Base-by-base conservation (phyloP, 2,888 invertebrate genomes). In the Strigamia transsilvanica region DNA sequence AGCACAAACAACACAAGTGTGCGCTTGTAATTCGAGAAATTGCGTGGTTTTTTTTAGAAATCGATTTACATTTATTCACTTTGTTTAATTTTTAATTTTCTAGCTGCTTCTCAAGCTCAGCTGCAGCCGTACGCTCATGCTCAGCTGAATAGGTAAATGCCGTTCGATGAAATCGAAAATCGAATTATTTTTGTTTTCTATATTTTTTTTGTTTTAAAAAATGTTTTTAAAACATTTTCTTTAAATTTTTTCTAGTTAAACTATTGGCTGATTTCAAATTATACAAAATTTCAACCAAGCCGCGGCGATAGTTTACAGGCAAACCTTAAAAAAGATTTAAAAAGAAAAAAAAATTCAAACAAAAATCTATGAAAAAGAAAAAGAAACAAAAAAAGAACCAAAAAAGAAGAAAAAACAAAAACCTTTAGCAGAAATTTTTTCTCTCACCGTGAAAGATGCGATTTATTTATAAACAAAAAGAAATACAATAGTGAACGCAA, bases 61-160 rank as follows among this genome's bases (percentile, higher is more conserved):
- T 34, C 4, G 7, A 34, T 34, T 34, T 7, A 7, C 12, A 46
- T 46, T 46, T 10, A 46, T 15, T 46, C 12, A 2, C 41, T 41
- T 41, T 13, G 4, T 46, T 46, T 6, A 4, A 7, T 46, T 10
- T 46, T 46, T 13, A 10, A 46, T 13, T 18, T 80, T 80, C 6
- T 21, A 80, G 80, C 41, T 46, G 46, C 41, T 42, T 80, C 80
- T 32, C 80, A 41, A 46, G n/a, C 80, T 23, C 21, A 41, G 21
- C 21, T 80, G 46, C 80, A 80, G 32, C 80, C 41, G 21, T 80
- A 80, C 46, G 46, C 80, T 41, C 80, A 80, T 46, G 46, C 80
- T 13, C 80, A 80, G 32, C 46, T 9, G 15, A 73, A 27, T 32
- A 73, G 73, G 73, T 73, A 73, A 18, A 32, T 32, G n/a, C n/a